These are phyloP conservation scores for Plebejus anna DNA, from an alignment of 2,888 invertebrate species.

Conservation along the genomic window DNA sequence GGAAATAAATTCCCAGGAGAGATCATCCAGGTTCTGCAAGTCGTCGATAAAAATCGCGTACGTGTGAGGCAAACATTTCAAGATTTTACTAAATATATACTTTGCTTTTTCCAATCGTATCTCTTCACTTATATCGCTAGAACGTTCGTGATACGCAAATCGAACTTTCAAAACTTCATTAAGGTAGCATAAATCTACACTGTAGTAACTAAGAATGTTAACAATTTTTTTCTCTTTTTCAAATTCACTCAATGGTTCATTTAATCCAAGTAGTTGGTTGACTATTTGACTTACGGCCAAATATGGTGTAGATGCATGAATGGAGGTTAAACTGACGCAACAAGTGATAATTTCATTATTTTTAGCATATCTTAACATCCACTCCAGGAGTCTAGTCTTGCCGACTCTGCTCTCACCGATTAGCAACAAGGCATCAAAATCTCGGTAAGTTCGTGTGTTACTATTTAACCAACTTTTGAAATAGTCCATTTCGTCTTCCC, in stretches of 20 bases:
- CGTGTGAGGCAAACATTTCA: constrained; percentile 52
- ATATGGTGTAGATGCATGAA: constrained; percentile 65
- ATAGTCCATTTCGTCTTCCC: constrained; percentile 69
- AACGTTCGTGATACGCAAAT: constrained; percentile 69
- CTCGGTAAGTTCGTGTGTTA: constrained; percentile 46
- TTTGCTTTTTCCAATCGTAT: constrained; percentile 61
- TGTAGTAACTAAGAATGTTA: constrained; percentile 51
- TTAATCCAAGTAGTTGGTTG: constrained; percentile 59
- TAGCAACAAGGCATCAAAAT: constrained; percentile 76
- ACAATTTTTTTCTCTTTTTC: constrained; percentile 66
- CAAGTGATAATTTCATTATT: constrained; percentile 51
- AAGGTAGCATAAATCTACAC: constrained; percentile 75
- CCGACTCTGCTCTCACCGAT: constrained; percentile 79
- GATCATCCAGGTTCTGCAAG: constrained; percentile 69
- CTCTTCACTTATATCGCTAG: constrained; percentile 55
- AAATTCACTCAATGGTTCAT: constrained; percentile 60
- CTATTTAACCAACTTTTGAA: constrained; percentile 61
- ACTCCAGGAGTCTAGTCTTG: constrained; percentile 78
- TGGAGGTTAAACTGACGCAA: constrained; percentile 56
- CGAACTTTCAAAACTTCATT: constrained; percentile 75
- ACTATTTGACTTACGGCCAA: constrained; percentile 67
- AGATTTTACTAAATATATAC: constrained; percentile 57
- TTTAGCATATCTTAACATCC: constrained; percentile 61
- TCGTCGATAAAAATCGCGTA: constrained; percentile 71
- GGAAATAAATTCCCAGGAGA: constrained; percentile 66